phyloP scores from a whole-genome alignment of 1,140 invertebrate genomes.

The Odontomachus brunneus region DNA sequence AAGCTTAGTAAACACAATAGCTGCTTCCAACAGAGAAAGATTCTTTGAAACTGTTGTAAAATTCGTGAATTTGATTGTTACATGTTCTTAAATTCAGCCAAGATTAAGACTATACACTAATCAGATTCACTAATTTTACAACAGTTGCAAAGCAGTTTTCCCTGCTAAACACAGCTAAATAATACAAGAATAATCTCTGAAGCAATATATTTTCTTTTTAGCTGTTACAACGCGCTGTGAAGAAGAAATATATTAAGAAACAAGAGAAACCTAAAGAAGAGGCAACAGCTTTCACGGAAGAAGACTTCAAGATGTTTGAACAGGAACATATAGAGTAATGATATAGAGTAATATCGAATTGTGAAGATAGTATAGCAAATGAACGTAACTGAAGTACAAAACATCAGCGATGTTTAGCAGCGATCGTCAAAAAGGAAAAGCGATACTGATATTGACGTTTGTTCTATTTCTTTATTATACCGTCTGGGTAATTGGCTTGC shows the following conservation, averaged over 20 bases:
- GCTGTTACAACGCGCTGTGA: constrained; percentile 72
- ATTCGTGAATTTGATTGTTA: no score
- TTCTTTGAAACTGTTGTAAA: no score
- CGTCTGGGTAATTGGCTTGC: constrained; percentile 89
- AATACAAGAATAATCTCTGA: constrained; percentile 24
- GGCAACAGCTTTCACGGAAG: constrained; percentile 84
- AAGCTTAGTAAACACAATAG: no score
- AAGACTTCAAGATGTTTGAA: constrained; percentile 86
- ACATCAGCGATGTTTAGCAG: constrained; percentile 75
- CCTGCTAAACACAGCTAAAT: no score
- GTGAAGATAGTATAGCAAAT: neutral
- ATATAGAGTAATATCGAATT: neutral
- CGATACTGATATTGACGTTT: constrained; percentile 86
- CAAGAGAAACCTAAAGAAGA: constrained; percentile 73
- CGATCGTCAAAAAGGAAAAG: constrained; percentile 85
- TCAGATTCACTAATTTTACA: no score
- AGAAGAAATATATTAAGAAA: constrained; percentile 67
- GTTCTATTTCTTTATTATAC: constrained; percentile 88
- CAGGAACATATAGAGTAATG: constrained; percentile 82
- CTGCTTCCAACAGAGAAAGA: no score
- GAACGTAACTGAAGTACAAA: neutral
- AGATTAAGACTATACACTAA: no score
- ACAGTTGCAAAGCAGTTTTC: no score
- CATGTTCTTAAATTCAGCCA: no score
- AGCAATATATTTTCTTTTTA: constrained; percentile 55